Evolutionary conservation across 2,113 vertebrate species (phyloP), one percentile per base, ranked within the genome.

Genomic region (Notothenia rossii): DNA sequence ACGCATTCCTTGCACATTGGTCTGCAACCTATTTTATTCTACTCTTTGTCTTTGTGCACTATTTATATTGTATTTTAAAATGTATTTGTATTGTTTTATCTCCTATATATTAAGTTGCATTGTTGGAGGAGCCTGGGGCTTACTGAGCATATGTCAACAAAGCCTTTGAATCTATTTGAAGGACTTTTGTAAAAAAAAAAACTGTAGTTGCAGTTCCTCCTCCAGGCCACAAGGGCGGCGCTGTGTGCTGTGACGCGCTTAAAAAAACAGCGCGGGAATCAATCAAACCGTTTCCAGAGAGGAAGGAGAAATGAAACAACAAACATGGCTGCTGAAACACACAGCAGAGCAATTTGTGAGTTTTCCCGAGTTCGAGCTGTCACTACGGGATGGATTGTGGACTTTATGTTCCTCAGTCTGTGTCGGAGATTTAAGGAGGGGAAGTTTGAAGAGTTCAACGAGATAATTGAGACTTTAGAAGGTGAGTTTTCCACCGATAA

Each of bases 321-420:
- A 33, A 36, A 53, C 49, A 89, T 90, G 87, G 84, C 75, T 0
- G 0, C 10, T 14, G 55, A 75, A 33, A 40, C 7, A 7, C 5
- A 7, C 36, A 40, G 7, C 36, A 40, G 1, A 40, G 7, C 7
- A 1, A 8, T 40, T 7, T 8, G 36, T 6, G 14, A 13, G 54
- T 91, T 88, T 22, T 3, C 25, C 1, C 50, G 51, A 0, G 86
- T 93, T 0, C 0, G 43, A 51, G 1, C 29, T 29, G 81, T 94
- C 0, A 92, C 87, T 5, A 59, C 66, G 0, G 62, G 22, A 0
- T 95, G 94, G 95, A 94, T 94, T 33, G 5, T 90, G 7, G 94
- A 96, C 55, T 96, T 94, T 4, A 43, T 83, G 74, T 95, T 95
- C 66, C 10, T 89, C 0, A 89, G 77, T 15, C 5, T 95, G 49